Evolutionary conservation across 2,797 vertebrate genomes (phyloP), one percentile per base, ranked within the genome.

Genomic region (Pangasius djambal): DNA sequence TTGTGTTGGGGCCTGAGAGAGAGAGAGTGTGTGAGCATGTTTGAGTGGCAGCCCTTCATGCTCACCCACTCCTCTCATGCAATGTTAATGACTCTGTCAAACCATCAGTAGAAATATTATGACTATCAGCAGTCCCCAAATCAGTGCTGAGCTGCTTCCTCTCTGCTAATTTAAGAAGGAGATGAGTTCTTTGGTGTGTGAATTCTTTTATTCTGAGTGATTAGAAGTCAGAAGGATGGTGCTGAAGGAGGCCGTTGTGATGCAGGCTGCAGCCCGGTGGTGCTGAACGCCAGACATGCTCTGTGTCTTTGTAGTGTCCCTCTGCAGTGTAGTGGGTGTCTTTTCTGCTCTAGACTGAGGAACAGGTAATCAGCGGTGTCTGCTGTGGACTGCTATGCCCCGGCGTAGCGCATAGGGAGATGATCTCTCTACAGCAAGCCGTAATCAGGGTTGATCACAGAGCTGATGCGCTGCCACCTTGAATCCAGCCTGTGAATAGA

Each of bases 381-480:
- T 90, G 90, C 89, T 72, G 72, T 28, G 59, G 70, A 82, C 44
- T 31, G 63, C 44, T 85, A 2, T 44, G 87, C 88, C 86, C 82
- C 57, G 75, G 89, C 88, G 77, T 91, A 78, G 82, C 61, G 52
- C 82, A 25, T 83, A 82, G 91, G 89, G 87, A 92, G 89, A 92
- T 91, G 89, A 92, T 92, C 90, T 94, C 88, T 88, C 90, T 55
- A 77, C 79, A 55, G 86, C 91, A 50, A 86, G 69, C 87, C 86
- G 91, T 96, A 96, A 96, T 95, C 93, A 93, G 91, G 93, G 90
- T 92, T 94, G 95, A 96, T 95, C 93, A 93, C 93, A 93, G 95
- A 92, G 94, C 94, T 93, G 93, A 93, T 94, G 94, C 92, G 86
- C 94, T 95, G 96, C 94, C 96, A 94, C 92, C 94, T 95, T 92